Conservation (phyloP, 2,113 vertebrate genomes). For the Addax nasomaculatus region DNA sequence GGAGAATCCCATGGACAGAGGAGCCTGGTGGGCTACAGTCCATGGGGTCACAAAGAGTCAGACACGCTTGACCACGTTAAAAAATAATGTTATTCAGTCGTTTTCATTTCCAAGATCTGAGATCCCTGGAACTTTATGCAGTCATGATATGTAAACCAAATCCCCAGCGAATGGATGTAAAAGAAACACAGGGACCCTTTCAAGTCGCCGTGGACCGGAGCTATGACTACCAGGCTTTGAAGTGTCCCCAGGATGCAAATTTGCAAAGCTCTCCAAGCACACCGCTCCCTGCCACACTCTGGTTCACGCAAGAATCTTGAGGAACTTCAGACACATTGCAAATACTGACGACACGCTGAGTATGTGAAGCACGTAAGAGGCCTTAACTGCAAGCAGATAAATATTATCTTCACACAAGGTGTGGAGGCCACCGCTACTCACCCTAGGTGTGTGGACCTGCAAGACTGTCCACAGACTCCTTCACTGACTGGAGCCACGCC, state of each 20-base stretch:
- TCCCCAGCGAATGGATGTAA: too few relatives aligned
- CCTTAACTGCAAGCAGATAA: background rate
- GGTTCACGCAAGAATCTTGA: background rate
- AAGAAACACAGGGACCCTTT: background rate
- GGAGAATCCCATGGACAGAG: background rate
- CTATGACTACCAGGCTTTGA: accelerated
- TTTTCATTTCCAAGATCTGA: background rate
- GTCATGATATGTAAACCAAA: background rate
- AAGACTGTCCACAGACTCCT: accelerated
- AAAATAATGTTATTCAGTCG: background rate
- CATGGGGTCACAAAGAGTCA: background rate
- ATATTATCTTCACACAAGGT: background rate
- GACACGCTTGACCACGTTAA: accelerated
- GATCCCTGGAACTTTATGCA: background rate
- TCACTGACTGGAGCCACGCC: accelerated
- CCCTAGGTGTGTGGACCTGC: accelerated
- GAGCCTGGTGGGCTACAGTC: background rate
- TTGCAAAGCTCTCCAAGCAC: background rate
- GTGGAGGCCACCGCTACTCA: too few relatives aligned
- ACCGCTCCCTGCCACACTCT: too few relatives aligned
- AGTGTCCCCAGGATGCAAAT: background rate
- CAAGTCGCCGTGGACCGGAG: accelerated
- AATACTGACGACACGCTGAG: background rate
- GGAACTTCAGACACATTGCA: background rate
- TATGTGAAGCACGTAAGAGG: background rate